A percentile compares a stretch with the other conserved stretches of the same genome.
These are phyloP conservation scores for Xyrauchen texanus DNA, from an alignment of 2,113 vertebrate species.

Conservation along the genomic window DNA sequence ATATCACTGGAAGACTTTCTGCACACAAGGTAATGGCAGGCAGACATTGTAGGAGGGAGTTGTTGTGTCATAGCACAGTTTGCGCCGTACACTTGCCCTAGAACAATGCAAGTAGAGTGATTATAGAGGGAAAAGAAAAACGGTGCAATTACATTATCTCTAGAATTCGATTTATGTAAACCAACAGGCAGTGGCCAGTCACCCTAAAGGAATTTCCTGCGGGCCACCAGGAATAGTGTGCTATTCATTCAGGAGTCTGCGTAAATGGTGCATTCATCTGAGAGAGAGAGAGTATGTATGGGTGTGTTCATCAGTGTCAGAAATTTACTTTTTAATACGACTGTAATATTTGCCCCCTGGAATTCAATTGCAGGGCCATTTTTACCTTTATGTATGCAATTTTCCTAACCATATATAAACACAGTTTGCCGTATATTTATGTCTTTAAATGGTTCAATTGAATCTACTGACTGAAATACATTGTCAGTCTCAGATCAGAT, in stretches of 20 bases:
- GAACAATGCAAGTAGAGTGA: slow-evolving; percentile 22
- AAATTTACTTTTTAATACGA: too few species aligned
- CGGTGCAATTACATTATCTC: slow-evolving; percentile 16
- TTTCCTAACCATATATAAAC: too few species aligned
- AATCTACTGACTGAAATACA: too few species aligned
- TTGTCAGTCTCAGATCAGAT: too few species aligned
- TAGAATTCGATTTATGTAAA: slow-evolving; percentile 50
- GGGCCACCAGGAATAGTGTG: slow-evolving; percentile 41
- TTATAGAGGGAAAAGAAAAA: slow-evolving; percentile 1
- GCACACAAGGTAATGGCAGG: slow-evolving; percentile 9
- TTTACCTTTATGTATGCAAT: too few species aligned
- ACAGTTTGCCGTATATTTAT: too few species aligned
- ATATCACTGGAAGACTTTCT: not conserved
- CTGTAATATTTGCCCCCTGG: too few species aligned
- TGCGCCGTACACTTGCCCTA: not conserved
- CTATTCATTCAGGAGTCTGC: slow-evolving; percentile 51
- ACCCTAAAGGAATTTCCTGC: slow-evolving; percentile 64
- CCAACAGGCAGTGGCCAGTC: slow-evolving; percentile 15
- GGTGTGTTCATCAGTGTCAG: slow-evolving; percentile 1
- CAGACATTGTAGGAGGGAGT: slow-evolving; percentile 6
- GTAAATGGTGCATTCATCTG: slow-evolving; percentile 46
- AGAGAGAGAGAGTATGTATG: slow-evolving; percentile 21
- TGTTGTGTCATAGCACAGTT: not conserved
- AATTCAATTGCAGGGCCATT: too few species aligned
- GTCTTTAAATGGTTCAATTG: too few species aligned